Conservation (phyloP, 2,888 invertebrate genomes). For the Cosmia trapezina region DNA sequence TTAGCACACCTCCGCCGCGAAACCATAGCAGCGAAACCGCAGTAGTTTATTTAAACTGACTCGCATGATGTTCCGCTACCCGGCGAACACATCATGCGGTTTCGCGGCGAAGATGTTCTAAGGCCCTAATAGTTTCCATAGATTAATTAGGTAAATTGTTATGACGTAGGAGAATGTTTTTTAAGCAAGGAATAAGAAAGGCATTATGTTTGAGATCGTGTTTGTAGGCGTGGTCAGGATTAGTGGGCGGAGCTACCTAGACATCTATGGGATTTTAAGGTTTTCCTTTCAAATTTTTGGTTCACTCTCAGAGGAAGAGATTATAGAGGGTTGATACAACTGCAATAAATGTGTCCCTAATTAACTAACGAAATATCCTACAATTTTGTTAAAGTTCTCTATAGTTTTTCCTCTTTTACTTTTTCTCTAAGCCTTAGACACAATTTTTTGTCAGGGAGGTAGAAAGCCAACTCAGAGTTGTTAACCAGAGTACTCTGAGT, state of each 20-base stretch:
- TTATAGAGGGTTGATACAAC: background rate
- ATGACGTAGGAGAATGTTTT: constrained; percentile 38
- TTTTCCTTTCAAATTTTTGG: background rate
- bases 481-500: background rate
- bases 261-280: background rate
- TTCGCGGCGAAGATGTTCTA: no score
- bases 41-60: no score
- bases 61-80: no score
- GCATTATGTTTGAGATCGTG: constrained; percentile 12
- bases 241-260: background rate
- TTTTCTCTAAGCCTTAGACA: background rate
- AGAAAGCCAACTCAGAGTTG: background rate
- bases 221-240: constrained; percentile 20
- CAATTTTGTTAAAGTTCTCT: background rate
- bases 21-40: no score
- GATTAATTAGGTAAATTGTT: constrained; percentile 56
- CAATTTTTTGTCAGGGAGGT: background rate
- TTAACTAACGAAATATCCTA: background rate
- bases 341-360: background rate
- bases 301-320: background rate
- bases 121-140: constrained; percentile 40
- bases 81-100: no score
- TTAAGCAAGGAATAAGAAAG: constrained; percentile 39
- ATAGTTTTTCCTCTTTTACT: background rate
- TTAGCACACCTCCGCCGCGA: no score